These are phyloP conservation scores for Chironomus riparius DNA, from an alignment of 2,888 invertebrate species.

Conservation along the genomic window DNA sequence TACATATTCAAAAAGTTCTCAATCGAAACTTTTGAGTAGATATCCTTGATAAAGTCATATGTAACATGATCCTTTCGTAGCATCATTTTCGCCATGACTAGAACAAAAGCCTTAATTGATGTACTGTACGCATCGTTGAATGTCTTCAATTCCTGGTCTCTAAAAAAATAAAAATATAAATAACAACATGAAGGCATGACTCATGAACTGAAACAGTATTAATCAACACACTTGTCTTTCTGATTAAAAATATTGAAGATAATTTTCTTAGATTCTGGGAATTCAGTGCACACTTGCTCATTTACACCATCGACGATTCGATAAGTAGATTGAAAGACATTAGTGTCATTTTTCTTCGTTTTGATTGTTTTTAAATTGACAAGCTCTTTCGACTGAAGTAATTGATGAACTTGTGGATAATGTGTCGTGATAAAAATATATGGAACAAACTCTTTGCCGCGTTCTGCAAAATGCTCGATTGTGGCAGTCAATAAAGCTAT, in stretches of 20 bases:
- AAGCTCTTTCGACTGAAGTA: background rate
- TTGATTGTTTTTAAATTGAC: background rate
- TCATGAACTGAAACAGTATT: no score
- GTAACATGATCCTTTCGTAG: background rate
- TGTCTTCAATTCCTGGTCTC: background rate
- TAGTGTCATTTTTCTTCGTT: background rate
- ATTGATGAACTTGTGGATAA: constrained; percentile 52
- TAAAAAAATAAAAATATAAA: no score
- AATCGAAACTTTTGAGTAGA: constrained; percentile 2
- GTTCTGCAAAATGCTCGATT: constrained; percentile 55
- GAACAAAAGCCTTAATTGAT: constrained; percentile 16
- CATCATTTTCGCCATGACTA: constrained; percentile 1
- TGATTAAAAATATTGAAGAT: constrained; percentile 6
- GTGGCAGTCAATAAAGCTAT: constrained; percentile 60
- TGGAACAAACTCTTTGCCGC: constrained; percentile 50
- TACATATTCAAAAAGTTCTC: background rate
- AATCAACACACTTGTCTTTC: background rate
- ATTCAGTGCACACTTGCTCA: constrained; percentile 9
- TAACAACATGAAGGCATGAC: no score
- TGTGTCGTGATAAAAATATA: constrained; percentile 72
- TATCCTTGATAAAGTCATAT: background rate
- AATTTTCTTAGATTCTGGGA: constrained; percentile 19
- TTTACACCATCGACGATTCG: constrained; percentile 8
- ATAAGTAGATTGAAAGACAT: constrained; percentile 10
- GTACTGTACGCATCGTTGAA: background rate